These are phyloP conservation scores for Chrysomela aeneicollis DNA, from an alignment of 2,888 invertebrate species.

Conservation along the genomic window DNA sequence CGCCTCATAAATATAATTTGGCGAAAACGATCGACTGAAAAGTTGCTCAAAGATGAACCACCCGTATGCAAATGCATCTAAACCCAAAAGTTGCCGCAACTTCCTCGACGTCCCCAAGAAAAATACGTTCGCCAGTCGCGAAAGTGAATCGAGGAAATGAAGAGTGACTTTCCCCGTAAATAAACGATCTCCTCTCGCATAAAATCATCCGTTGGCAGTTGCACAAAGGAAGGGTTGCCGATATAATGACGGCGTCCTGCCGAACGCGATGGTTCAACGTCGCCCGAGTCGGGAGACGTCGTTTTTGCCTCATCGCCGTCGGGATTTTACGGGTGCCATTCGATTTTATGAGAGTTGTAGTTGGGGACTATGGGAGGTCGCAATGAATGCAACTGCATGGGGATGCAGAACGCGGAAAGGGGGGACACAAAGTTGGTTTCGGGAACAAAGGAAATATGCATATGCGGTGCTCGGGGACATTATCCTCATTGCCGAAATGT, in stretches of 20 bases:
- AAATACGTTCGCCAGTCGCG: background rate
- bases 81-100: background rate
- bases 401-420: slow-evolving; percentile 9
- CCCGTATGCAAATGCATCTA: too few species aligned
- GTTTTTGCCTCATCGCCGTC: slow-evolving; percentile 11
- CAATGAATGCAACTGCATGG: slow-evolving; percentile 27
- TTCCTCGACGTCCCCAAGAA: background rate
- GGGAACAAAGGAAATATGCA: background rate
- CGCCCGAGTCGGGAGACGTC: slow-evolving; percentile 13
- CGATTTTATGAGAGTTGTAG: slow-evolving; percentile 31
- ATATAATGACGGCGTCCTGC: slow-evolving; percentile 11
- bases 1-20: too few species aligned
- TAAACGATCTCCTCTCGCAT: background rate
- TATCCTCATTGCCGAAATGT: background rate
- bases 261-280: too few species aligned
- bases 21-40: too few species aligned
- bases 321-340: slow-evolving; percentile 24
- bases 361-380: slow-evolving; percentile 23
- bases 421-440: too few species aligned
- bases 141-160: background rate
- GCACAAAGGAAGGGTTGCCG: background rate
- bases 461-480: background rate
- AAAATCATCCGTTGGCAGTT: background rate
- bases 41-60: too few species aligned
- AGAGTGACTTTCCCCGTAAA: background rate